Evolutionary conservation across 1,140 invertebrate species (phyloP), one percentile per base, ranked within the genome.

Genomic region (Pseudachorutes palmiensis): DNA sequence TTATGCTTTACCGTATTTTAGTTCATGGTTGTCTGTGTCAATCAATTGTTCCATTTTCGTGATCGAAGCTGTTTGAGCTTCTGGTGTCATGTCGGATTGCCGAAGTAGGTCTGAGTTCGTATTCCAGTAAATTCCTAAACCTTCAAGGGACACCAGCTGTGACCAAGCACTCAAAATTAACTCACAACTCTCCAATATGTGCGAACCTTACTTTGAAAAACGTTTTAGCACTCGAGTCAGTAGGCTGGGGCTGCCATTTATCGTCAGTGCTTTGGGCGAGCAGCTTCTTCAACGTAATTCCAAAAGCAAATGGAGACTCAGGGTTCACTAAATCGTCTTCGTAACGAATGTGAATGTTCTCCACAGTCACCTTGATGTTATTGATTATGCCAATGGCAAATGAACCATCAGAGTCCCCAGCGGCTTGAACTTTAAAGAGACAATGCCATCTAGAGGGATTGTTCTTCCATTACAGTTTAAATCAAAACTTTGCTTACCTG

Each of bases 281-380:
- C n/a, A 94, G 82, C 70, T 86, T 85, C 73, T 88, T 84, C 1
- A 98, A 80, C 0, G 91, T 93, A 55, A 95, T 80, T 14, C 96
- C 96, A 66, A 94, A 82, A 2, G 93, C 87, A 80, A 97, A 97
- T 0, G 92, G 92, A 67, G 83, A 79, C 57, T 84, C 81, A 0
- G 88, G 86, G 74, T 90, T 85, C 55, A 83, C 90, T 62, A 88
- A 85, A 68, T 84, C 85, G 76, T 98, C 95, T 78, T 98, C 96
- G 78, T 94, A 98, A 61, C 96, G 83, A 5, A 98, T 83, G 77
- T 99, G 96, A 70, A 98, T 94, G 75, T 93, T 88, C 71, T 85
- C 87, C 36, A 98, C 91, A 74, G 87, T 87, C 0, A 98, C 82
- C 77, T 98, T 94, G 24, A 98, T 85, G 81, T 98, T 98, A 77